Evolutionary conservation across 2,888 invertebrate genomes (phyloP), one percentile per base, ranked within the genome.

Genomic region (Stenodera caucasica): DNA sequence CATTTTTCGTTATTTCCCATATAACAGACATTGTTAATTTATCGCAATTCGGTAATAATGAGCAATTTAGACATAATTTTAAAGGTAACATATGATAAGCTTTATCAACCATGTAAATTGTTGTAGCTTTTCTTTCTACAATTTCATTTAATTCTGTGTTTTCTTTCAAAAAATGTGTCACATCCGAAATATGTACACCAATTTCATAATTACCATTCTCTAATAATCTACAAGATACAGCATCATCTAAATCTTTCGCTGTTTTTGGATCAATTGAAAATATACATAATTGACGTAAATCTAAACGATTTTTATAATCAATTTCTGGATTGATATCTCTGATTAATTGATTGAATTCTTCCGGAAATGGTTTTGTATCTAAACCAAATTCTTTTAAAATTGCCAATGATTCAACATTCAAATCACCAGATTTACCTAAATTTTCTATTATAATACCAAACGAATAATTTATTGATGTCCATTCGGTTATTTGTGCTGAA

Each of bases 161-260:
- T 0, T 98, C 97, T 49, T 95, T 83, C 61, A 99, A 95, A 75
- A 98, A 99, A 82, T 99, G 93, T 1, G 96, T 94, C 7, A 99
- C 99, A 82, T 99, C 99, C 6, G 99, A 99, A 64, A 99, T 99
- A 76, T 99, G 99, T 0, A 99, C 98, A 14, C 98, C 98, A 51
- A 97, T 89, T 82, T 95, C 91, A 51, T 86, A 84, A 72, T 88
- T 89, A 3, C 90, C 89, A 74, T 90, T 90, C 0, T 84, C 83
- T 21, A 96, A 80, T 37, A 84, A 81, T 18, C 89, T 84, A 71
- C 96, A 97, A 81, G 99, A 99, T 1, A 99, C 81, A 0, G 99
- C 98, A 80, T 99, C 99, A 77, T 99, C 99, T 66, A 99, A 98
- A 78, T 99, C 99, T 0, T 98, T 99, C 79, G 98, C 99, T 0